Evolutionary conservation across 2,113 vertebrate genomes (phyloP).

Genomic region (Alaudala cheleensis): DNA sequence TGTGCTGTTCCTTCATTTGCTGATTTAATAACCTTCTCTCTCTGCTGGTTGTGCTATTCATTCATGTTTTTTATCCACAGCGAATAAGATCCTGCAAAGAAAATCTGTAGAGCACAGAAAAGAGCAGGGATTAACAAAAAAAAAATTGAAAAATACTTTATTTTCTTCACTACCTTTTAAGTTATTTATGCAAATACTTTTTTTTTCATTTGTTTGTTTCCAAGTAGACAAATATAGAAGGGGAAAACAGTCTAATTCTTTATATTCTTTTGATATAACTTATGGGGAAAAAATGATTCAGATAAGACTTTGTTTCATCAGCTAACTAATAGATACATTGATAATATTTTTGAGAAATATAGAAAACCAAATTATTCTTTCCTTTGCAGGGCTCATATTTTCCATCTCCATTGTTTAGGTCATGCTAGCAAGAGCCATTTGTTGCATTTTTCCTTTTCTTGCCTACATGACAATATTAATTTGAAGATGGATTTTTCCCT

Average conservation of each 20-base stretch:
- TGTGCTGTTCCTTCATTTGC: constrained; percentile 6
- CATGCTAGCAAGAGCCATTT: neutral
- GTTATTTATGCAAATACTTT: neutral
- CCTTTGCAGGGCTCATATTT: neutral
- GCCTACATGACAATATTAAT: constrained; percentile 43
- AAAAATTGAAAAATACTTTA: neutral
- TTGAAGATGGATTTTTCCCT: constrained; percentile 32
- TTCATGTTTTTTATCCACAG: neutral
- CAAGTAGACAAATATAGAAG: neutral
- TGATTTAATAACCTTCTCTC: constrained; percentile 16
- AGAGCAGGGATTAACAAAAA: neutral
- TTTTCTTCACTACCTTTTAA: neutral
- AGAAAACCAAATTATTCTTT: neutral
- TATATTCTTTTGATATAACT: neutral
- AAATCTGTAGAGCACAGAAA: neutral
- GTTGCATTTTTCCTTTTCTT: neutral
- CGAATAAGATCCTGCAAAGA: neutral
- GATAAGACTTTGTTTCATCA: neutral
- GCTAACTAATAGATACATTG: neutral
- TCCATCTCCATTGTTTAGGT: neutral
- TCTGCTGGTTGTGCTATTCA: neutral
- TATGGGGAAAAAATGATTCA: neutral
- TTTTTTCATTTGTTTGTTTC: neutral
- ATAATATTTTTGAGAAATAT: neutral
- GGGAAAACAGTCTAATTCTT: neutral